Base-by-base conservation (phyloP, 1,140 invertebrate species). In the Lasioglossum albipes region DNA sequence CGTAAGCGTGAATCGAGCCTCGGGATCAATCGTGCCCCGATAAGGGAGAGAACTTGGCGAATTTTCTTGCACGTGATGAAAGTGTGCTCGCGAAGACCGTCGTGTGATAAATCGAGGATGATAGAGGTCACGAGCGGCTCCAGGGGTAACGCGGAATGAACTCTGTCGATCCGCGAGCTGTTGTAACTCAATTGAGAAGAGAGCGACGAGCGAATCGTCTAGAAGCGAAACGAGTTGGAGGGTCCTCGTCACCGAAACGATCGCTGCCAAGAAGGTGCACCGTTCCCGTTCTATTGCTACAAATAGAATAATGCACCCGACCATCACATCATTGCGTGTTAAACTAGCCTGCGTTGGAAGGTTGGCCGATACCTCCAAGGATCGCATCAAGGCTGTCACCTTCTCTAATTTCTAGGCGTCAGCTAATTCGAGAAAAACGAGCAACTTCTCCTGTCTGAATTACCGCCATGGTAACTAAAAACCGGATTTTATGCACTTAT, bases 51-150 rank as follows among this genome's bases (percentile, higher is more conserved):
- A 41, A 10, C 3, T 2, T 22, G 18, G 12, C 64, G 41, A 79
- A 62, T 80, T 52, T 68, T n/a, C 65, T 74, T 75, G 9, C 78
- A 75, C 78, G 78, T 80, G 78, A 80, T 52, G 61, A 68, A 80
- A 18, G 65, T 75, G n/a, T 80, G 78, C 64, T 13, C 57, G 27
- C 10, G 0, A 52, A 7, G 13, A 0, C 18, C 16, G 62, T 0
- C 31, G 41, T n/a, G 27, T 42, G 79, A 80, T 80, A 52, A 80
- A 80, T 54, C 2, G 45, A 67, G 45, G 72, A 75, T 68, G 72
- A 75, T 75, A 69, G 73, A 49, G 72, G 79, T 80, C 65, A 75
- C 57, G 64, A 80, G 68, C 72, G 5, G 73, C 75, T 61, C 65
- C 20, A n/a, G 54, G 70, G 27, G 42, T 80, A 75, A 52, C 16